phyloP scores from a whole-genome alignment of 2,888 invertebrate species.

The Phengaris alcon region DNA sequence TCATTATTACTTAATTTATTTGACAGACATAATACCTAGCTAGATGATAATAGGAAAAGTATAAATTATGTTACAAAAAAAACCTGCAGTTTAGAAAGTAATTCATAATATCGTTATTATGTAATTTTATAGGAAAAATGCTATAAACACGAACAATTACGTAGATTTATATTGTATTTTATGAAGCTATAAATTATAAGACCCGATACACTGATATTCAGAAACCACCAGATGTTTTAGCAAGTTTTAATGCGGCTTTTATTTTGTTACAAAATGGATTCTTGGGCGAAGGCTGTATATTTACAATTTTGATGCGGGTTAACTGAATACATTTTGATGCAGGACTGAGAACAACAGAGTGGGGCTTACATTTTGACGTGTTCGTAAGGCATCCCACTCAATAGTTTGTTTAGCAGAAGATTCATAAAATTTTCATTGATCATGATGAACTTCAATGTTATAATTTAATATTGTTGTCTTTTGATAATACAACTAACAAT shows the following conservation, averaged over 20 bases:
- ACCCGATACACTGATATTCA: not conserved
- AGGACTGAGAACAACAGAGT: conserved; percentile 5
- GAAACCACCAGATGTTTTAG: conserved; percentile 1
- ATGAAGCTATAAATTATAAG: conserved; percentile 2
- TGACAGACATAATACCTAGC: not conserved
- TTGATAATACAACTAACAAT: too few species aligned
- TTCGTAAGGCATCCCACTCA: not conserved
- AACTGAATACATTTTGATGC: conserved; percentile 9
- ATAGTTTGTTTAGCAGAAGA: too few species aligned
- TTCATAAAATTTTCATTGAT: too few species aligned
- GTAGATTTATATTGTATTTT: not conserved
- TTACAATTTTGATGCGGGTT: not conserved
- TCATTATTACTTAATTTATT: not conserved
- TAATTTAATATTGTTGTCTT: too few species aligned
- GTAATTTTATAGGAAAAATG: not conserved
- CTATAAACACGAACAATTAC: not conserved
- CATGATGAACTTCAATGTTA: too few species aligned
- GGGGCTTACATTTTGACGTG: not conserved
- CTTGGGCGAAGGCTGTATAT: not conserved
- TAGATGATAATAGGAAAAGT: not conserved
- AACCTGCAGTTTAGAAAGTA: not conserved
- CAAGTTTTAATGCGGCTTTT: not conserved
- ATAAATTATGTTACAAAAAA: not conserved
- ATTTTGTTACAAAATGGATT: not conserved
- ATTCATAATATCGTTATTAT: not conserved